Evolutionary conservation across 2,113 vertebrate genomes (phyloP).

Genomic region (Muntiacus muntjak): DNA sequence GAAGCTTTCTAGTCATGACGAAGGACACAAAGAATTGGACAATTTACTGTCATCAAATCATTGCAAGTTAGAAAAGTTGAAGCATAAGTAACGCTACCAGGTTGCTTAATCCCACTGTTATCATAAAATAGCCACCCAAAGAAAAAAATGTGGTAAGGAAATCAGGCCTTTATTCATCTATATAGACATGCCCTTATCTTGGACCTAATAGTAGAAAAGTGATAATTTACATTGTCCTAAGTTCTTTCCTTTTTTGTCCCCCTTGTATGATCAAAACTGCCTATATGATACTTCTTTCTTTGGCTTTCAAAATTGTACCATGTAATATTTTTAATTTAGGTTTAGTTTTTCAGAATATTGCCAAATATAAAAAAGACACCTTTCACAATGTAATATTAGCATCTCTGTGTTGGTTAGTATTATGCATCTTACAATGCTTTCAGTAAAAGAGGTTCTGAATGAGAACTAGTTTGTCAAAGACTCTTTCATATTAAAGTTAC

Average conservation of each 20-base stretch:
- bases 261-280: not conserved
- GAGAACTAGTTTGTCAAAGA: not conserved
- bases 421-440: not conserved
- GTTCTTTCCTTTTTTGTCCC: not conserved
- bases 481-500: not conserved
- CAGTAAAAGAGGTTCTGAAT: not conserved
- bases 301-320: not conserved
- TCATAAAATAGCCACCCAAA: not conserved
- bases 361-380: not conserved
- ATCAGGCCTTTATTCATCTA: conserved; percentile 29
- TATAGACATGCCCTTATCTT: not conserved
- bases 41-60: not conserved
- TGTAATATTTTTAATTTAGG: conserved; percentile 18
- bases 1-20: not conserved
- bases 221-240: conserved; percentile 7
- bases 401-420: not conserved
- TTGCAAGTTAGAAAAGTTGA: not conserved
- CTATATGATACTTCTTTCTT: not conserved
- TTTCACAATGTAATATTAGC: not conserved
- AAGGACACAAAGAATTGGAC: not conserved
- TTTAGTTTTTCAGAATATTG: conserved; percentile 30
- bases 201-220: not conserved
- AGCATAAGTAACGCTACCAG: not conserved
- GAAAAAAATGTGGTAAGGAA: not conserved
- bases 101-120: not conserved